Base-by-base conservation (phyloP, 2,113 vertebrate genomes). In the Trichomycterus rosablanca region DNA sequence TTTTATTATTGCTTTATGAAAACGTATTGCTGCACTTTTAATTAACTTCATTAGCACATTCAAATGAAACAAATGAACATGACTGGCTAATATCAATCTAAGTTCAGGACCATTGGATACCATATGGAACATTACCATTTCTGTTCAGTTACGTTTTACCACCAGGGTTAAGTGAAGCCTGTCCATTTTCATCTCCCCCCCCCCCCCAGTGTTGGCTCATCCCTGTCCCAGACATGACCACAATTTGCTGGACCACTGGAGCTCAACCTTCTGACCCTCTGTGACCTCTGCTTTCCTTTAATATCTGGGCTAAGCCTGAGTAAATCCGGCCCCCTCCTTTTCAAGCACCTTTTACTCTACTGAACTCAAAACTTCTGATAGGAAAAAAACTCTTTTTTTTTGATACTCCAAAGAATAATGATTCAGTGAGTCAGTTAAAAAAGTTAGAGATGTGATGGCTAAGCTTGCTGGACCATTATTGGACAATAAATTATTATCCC, bases 211-310 rank as follows among this genome's bases (percentile, higher is more conserved):
- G 74, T 82, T 72, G 68, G 73, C 79, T 78, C 54, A 30, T 30
- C 26, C 79, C 73, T 73, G 75, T 80, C 82, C 73, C 79, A 78
- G 76, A 76, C 75, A 82, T 77, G 71, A 48, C 71, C 77, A 80
- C 81, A 74, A 86, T 82, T 85, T 84, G 76, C 79, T 78, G 83
- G 84, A 81, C 80, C 83, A 84, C 69, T 82, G 79, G 79, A 86
- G 81, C 80, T 80, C 70, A 66, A 77, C 78, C 75, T 75, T 40
- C 71, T 82, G 83, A 85, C 81, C 80, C 79, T 74, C 78, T 19
- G 28, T 55, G 78, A 70, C 78, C 78, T 50, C n/a, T 15, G 7
- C 62, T 37, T 46, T 35, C 23, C 62, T 64, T 46, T 39, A 63
- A 46, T 55, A 62, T 51, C 48, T 42, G 48, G 46, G 34, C 35